Conservation (phyloP, 2,113 vertebrate genomes). For the Equus quagga region DNA sequence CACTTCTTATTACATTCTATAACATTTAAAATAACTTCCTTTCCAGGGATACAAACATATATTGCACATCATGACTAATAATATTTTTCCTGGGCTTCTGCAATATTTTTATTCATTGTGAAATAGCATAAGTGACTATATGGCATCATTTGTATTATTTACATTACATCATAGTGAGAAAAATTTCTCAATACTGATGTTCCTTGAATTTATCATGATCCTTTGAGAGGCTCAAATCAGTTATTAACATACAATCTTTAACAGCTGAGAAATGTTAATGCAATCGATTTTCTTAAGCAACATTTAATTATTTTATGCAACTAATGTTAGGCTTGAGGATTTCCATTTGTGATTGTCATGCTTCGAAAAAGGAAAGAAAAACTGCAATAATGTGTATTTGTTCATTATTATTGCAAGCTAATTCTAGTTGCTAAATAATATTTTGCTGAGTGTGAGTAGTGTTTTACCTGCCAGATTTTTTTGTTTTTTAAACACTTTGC, state of each 20-base stretch:
- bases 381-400: not conserved
- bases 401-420: not conserved
- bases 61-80: not conserved
- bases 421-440: not conserved
- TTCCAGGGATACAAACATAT: not conserved
- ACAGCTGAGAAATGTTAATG: not conserved
- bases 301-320: not conserved
- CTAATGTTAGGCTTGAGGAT: not conserved
- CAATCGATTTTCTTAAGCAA: not conserved
- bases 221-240: not conserved
- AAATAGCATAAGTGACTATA: not conserved
- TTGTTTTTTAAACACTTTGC: not conserved
- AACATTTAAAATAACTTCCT: not conserved
- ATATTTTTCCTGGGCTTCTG: not conserved
- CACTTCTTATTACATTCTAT: not conserved
- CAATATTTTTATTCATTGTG: not conserved
- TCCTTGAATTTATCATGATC: not conserved
- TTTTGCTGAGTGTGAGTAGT: not conserved
- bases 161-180: conserved; percentile 56
- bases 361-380: not conserved
- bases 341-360: not conserved
- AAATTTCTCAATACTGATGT: not conserved
- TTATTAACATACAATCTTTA: not conserved
- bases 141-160: not conserved
- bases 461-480: not conserved